Percentiles rank a stretch among this genome's conserved stretches.
Evolutionary conservation across 2,113 vertebrate species (phyloP).

Genomic region (Psephotus haematonotus): DNA sequence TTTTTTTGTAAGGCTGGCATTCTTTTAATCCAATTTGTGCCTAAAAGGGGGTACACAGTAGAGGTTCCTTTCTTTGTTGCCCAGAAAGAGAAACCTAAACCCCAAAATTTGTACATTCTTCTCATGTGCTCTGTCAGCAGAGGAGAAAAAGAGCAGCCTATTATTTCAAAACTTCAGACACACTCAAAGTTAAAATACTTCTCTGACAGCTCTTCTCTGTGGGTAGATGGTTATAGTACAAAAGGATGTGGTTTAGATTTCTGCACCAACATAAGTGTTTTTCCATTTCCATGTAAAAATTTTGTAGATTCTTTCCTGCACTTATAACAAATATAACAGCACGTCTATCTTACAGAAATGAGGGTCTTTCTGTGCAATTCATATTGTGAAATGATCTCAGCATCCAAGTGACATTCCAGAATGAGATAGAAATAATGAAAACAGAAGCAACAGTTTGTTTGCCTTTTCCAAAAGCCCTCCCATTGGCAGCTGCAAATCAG

Average conservation of each 20-base stretch:
- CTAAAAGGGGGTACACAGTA: background rate
- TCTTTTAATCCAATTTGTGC: background rate
- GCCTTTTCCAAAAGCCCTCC: background rate
- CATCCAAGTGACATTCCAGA: background rate
- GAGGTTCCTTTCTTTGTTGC: background rate
- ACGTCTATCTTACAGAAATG: background rate
- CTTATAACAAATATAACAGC: background rate
- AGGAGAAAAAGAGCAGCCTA: background rate
- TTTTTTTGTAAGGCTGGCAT: background rate
- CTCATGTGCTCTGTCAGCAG: background rate
- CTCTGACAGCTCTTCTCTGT: background rate
- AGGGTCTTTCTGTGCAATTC: background rate
- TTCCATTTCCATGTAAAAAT: background rate
- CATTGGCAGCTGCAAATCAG: background rate
- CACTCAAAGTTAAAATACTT: background rate
- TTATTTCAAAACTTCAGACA: background rate
- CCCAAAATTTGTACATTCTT: background rate
- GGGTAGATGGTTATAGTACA: background rate
- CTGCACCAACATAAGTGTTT: background rate
- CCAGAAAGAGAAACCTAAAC: background rate
- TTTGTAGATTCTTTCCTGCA: background rate
- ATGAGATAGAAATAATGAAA: background rate
- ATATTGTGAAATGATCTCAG: background rate
- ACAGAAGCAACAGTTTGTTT: background rate
- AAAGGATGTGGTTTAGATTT: constrained; percentile 18